Percentiles rank a stretch among this genome's conserved stretches.
Conservation (phyloP, 2,797 vertebrate genomes). For the Sparus aurata region DNA sequence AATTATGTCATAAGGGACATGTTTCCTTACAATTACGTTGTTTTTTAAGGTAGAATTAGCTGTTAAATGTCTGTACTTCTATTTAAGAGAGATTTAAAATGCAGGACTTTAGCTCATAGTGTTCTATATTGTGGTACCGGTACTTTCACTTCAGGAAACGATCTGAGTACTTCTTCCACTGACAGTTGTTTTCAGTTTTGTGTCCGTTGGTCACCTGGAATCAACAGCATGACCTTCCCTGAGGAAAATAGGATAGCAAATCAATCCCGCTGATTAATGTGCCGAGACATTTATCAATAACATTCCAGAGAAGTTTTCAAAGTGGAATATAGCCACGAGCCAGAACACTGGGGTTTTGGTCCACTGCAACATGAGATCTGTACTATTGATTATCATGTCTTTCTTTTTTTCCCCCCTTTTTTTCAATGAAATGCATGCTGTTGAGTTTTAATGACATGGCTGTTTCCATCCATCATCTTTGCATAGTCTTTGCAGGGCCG, state of each 20-base stretch:
- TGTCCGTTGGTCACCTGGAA: not conserved
- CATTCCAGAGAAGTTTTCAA: not conserved
- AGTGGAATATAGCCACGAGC: not conserved
- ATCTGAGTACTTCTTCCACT: not conserved
- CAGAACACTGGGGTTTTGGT: not conserved
- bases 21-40: not conserved
- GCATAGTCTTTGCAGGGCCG: no score
- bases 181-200: not conserved
- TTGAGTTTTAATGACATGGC: not conserved
- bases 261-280: conserved; percentile 10
- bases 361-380: not conserved
- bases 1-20: not conserved
- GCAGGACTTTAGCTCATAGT: not conserved
- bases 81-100: not conserved
- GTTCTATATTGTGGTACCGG: not conserved
- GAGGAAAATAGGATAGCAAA: not conserved
- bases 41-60: not conserved
- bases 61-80: not conserved
- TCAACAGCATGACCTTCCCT: not conserved
- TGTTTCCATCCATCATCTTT: not conserved
- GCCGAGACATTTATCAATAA: not conserved
- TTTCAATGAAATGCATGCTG: not conserved
- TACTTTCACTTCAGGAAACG: not conserved
- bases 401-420: not conserved
- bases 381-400: not conserved